Evolutionary conservation across 2,888 invertebrate species (phyloP), one percentile per base, ranked within the genome.

Genomic region (Cosmopolites sordidus): DNA sequence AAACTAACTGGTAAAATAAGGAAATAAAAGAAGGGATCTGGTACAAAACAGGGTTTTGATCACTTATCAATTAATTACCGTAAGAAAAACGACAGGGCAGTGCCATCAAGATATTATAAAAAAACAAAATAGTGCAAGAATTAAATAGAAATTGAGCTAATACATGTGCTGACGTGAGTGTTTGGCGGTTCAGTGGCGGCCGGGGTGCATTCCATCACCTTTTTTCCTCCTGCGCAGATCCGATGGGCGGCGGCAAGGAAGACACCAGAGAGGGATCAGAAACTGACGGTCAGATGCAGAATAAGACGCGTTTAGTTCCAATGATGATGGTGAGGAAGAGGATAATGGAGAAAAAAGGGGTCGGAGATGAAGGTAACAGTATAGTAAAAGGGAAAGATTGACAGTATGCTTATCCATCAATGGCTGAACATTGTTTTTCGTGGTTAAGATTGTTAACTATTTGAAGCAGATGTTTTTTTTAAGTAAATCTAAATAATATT

Each of bases 151-250:
- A 67, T 60, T 69, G 67, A 70, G 65, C 69, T 68, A 72, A 72
- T 73, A 73, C 72, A 72, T 72, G 74, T 73, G 57, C 57, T 57
- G 50, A 52, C 47, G 72, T 68, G 62, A 66, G 73, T 73, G 72
- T 71, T 70, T 70, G 69, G 67, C 68, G 69, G 68, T 65, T 70
- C 69, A 63, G 56, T 63, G 62, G 60, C 50, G 58, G 48, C 43
- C 41, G 58, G 58, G 58, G 56, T 58, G 53, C 52, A 54, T 50
- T 59, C 55, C 77, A 79, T 80, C 80, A 80, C 80, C 79, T 80
- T 80, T 79, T 79, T 79, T 79, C 79, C 79, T 80, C 79, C 80
- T 80, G 78, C 65, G 70, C 67, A 69, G 69, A 69, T 72, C 74
- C 72, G 41, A 44, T 37, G 71, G 68, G 70, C 68, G 69, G 73